Evolutionary conservation across 2,113 vertebrate genomes (phyloP).

Genomic region (Melanostigma gelatinosum): DNA sequence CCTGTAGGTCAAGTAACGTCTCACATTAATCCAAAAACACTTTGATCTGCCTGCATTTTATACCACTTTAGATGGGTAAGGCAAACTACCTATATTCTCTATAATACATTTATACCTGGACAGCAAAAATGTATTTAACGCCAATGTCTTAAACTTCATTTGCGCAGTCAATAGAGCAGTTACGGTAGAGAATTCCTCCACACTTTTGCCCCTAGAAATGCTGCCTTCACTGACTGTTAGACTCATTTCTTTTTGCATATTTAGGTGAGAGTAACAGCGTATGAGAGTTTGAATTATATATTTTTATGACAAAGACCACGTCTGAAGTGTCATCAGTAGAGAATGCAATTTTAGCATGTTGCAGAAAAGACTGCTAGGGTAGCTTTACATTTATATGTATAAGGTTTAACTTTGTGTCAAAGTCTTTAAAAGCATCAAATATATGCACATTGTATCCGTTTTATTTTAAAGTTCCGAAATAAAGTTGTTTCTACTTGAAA

Average conservation of each 20-base stretch:
- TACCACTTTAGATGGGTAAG: background rate
- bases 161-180: slow-evolving; percentile 50
- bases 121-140: background rate
- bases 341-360: rapidly evolving
- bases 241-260: rapidly evolving
- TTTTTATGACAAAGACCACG: background rate
- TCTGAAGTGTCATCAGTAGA: background rate
- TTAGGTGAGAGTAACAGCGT: background rate
- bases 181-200: slow-evolving; percentile 82
- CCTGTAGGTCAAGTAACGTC: background rate
- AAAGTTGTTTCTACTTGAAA: background rate
- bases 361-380: too few relatives aligned
- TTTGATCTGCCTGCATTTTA: background rate
- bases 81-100: background rate
- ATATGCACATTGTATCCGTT: background rate
- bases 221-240: slow-evolving; percentile 59
- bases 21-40: background rate
- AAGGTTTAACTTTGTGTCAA: background rate
- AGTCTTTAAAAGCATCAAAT: background rate
- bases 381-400: background rate
- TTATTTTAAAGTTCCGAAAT: rapidly evolving
- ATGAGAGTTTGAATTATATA: background rate
- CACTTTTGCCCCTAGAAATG: slow-evolving; percentile 63
- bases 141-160: background rate
- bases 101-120: background rate